These are phyloP conservation scores for Peromyscus attwateri DNA, from an alignment of 2,797 vertebrate genomes.

Conservation along the genomic window DNA sequence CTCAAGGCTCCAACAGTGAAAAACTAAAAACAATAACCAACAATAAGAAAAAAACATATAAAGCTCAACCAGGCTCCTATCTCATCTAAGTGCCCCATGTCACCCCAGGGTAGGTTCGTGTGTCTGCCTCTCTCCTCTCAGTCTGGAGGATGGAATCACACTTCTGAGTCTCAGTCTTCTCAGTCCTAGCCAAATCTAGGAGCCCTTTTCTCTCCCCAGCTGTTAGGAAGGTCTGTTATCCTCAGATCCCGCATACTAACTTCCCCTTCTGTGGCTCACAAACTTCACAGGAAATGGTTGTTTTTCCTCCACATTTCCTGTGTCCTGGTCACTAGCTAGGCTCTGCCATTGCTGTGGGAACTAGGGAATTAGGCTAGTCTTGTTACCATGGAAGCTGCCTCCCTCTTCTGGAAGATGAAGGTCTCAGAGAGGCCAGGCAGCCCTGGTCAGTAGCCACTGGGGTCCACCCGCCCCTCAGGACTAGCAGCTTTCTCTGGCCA, in stretches of 20 bases:
- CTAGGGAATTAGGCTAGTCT: constrained; percentile 39
- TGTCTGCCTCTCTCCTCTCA: neutral
- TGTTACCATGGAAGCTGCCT: neutral
- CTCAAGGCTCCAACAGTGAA: neutral
- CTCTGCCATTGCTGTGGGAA: neutral
- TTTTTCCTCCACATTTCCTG: constrained; percentile 57
- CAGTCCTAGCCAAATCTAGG: neutral
- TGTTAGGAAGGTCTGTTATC: neutral
- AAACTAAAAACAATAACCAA: neutral
- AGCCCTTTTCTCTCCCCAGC: neutral
- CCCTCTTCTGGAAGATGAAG: neutral
- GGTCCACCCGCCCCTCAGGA: neutral
- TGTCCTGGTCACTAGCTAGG: constrained; percentile 24
- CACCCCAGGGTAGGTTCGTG: neutral
- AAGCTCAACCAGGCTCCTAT: neutral
- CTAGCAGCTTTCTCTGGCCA: neutral
- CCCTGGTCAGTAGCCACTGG: neutral
- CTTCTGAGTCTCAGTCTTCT: constrained; percentile 25
- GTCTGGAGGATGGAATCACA: neutral
- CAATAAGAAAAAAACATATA: neutral
- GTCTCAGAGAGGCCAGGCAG: neutral
- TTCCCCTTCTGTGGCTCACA: constrained; percentile 62
- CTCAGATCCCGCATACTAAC: constrained; percentile 1
- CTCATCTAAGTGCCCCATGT: neutral
- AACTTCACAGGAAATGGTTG: constrained; percentile 70